phyloP scores from a whole-genome alignment of 2,797 vertebrate species.

The Artibeus lituratus region DNA sequence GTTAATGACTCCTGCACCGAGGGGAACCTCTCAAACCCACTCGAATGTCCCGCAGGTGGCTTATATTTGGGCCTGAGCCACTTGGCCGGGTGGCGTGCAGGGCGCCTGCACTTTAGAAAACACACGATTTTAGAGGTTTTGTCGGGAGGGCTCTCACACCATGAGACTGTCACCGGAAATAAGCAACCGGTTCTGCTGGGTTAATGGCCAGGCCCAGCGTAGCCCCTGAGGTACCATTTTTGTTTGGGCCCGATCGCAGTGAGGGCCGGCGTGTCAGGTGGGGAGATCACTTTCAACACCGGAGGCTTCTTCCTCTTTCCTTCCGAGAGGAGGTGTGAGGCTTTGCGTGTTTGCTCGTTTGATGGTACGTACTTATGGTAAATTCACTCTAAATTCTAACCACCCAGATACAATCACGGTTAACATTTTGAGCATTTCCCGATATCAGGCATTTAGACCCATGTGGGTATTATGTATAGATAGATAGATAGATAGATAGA shows the following conservation, averaged over 20 bases:
- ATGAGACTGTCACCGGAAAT: background rate
- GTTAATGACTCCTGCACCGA: slow-evolving; percentile 15
- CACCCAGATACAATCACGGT: background rate
- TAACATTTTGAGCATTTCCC: background rate
- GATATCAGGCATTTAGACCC: background rate
- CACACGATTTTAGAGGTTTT: background rate
- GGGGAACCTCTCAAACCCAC: background rate
- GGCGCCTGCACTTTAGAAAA: fast-evolving
- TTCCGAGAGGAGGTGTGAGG: background rate
- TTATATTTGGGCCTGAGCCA: fast-evolving
- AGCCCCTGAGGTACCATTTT: fast-evolving
- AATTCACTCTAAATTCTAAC: background rate
- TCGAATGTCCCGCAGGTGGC: background rate
- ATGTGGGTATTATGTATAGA: background rate
- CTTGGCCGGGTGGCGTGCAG: background rate
- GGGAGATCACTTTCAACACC: background rate
- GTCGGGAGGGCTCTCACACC: background rate
- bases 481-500: no score
- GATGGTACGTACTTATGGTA: background rate
- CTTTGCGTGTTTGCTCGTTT: background rate
- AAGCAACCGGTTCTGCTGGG: background rate
- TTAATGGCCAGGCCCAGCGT: background rate
- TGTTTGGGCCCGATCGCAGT: no score
- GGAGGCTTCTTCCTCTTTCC: background rate
- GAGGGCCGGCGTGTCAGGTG: background rate